phyloP scores from a whole-genome alignment of 2,888 invertebrate species.

The Thumatha senex region DNA sequence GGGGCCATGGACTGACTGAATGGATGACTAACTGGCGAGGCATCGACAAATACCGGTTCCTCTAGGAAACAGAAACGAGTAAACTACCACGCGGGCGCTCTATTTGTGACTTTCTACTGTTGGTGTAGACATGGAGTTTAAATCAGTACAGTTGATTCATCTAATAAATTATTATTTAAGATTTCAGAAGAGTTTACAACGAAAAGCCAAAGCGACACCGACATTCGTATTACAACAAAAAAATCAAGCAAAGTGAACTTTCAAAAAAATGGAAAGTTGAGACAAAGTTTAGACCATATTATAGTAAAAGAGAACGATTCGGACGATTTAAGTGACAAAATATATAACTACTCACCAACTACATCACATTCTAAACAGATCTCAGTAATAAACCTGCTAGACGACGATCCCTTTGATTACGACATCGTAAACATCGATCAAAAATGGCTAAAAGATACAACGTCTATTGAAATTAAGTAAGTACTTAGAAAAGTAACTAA shows the following conservation, averaged over 20 bases:
- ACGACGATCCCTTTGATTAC: constrained; percentile 72
- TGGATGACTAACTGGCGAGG: too few relatives aligned
- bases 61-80: too few relatives aligned
- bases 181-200: background rate
- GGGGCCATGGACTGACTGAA: too few relatives aligned
- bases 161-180: too few relatives aligned
- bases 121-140: too few relatives aligned
- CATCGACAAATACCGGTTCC: too few relatives aligned
- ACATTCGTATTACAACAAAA: background rate
- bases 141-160: too few relatives aligned
- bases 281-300: constrained; percentile 40
- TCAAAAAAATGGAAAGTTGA: constrained; percentile 24
- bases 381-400: constrained; percentile 50
- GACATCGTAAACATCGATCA: constrained; percentile 73
- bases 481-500: background rate
- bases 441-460: constrained; percentile 45
- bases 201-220: background rate
- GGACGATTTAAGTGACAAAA: constrained; percentile 53
- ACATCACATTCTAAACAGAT: constrained; percentile 28
- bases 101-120: too few relatives aligned
- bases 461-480: constrained; percentile 4
- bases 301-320: constrained; percentile 40
- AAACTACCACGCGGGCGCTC: too few relatives aligned
- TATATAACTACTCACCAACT: constrained; percentile 27
- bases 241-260: constrained; percentile 55